Conservation (phyloP, 2,888 invertebrate genomes). For the Lapara coniferarum region DNA sequence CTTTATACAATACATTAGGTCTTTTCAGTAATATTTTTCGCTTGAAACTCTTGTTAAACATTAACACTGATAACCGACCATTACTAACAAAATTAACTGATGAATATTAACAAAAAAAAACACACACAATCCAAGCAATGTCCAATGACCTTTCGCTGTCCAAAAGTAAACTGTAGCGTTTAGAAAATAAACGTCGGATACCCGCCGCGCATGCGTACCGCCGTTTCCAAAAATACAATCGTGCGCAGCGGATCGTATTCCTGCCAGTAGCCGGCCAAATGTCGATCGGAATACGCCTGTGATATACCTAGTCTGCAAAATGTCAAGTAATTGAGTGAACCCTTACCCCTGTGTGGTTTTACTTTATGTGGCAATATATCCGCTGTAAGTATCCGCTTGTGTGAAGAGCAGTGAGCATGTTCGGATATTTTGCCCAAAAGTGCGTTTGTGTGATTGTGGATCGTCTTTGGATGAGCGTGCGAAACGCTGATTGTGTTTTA, state of each 20-base stretch:
- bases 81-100: neutral
- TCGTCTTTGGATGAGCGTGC: neutral
- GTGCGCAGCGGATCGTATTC: slow-evolving; percentile 73
- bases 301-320: slow-evolving; percentile 73
- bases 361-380: slow-evolving; percentile 62
- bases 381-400: slow-evolving; percentile 66
- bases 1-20: neutral
- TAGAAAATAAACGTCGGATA: slow-evolving; percentile 58
- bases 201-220: slow-evolving; percentile 58
- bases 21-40: neutral
- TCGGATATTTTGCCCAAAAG: neutral
- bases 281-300: slow-evolving; percentile 63
- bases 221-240: slow-evolving; percentile 70
- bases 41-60: neutral
- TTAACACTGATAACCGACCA: neutral
- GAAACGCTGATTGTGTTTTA: neutral
- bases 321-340: slow-evolving; percentile 71
- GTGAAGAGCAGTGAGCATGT: neutral
- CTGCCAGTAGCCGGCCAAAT: slow-evolving; percentile 67
- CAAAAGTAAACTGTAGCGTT: slow-evolving; percentile 77
- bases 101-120: neutral
- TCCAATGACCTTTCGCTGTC: slow-evolving; percentile 80
- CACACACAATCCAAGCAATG: slow-evolving; percentile 42
- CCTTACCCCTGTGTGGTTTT: slow-evolving; percentile 61
- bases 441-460: slow-evolving; percentile 2